Conservation (phyloP, 1,140 invertebrate genomes). For the Apocrypta bakeri region DNA sequence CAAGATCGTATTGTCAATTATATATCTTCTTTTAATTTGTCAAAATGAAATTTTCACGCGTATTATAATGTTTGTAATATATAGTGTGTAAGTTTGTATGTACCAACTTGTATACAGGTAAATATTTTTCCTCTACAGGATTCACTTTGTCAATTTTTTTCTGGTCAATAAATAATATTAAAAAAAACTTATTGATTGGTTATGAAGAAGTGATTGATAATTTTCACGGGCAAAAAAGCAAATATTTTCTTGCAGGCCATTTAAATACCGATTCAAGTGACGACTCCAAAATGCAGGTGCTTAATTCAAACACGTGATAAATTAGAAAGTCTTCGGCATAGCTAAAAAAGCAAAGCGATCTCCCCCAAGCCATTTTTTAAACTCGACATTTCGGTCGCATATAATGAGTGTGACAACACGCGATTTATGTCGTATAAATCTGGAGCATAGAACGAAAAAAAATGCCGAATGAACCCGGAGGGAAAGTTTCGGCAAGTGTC, state of each 20-base stretch:
- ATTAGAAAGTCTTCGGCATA: background rate
- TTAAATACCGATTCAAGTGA: too few species aligned
- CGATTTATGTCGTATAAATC: background rate
- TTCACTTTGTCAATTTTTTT: too few species aligned
- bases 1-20: too few species aligned
- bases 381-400: too few species aligned
- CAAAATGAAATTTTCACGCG: background rate
- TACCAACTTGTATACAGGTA: too few species aligned
- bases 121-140: too few species aligned
- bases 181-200: too few species aligned
- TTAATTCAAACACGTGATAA: background rate
- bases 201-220: background rate
- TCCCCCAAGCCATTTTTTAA: constrained; percentile 16
- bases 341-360: background rate
- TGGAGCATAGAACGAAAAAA: background rate
- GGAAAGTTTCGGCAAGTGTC: background rate
- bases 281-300: background rate
- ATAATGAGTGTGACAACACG: background rate
- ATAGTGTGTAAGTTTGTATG: too few species aligned
- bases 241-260: background rate
- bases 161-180: too few species aligned
- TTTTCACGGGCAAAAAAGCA: too few species aligned
- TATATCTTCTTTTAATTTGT: too few species aligned
- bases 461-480: background rate
- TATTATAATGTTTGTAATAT: background rate